Percentiles rank a stretch among this genome's conserved stretches.
Conservation (phyloP, 2,113 vertebrate species). For the Agelaius tricolor region DNA sequence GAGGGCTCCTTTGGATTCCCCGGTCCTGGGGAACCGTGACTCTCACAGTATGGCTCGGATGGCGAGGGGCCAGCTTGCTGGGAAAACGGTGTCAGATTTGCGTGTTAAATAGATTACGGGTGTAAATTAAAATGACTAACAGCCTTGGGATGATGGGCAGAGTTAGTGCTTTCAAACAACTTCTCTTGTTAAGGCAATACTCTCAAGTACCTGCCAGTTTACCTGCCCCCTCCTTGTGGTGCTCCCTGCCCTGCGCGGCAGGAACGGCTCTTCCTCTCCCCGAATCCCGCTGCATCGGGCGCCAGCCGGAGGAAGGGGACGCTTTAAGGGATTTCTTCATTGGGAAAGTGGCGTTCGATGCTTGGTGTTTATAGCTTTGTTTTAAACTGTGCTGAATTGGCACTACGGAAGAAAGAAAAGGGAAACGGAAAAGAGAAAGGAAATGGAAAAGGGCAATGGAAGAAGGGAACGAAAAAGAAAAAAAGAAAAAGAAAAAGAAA, state of each 20-base stretch:
- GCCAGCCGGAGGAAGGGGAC: not conserved
- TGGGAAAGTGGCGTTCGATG: not conserved
- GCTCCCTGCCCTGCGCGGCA: not conserved
- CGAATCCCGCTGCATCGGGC: not conserved
- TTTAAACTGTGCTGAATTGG: not conserved
- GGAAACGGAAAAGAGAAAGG: not conserved
- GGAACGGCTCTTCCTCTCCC: not conserved
- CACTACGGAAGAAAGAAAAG: fast-evolving
- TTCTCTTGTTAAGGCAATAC: not conserved
- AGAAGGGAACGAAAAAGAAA: fast-evolving
- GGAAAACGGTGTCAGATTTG: fast-evolving
- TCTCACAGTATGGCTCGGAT: fast-evolving
- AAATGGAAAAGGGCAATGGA: not conserved
- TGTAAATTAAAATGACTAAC: not conserved
- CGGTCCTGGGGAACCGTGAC: not conserved
- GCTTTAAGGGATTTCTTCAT: not conserved
- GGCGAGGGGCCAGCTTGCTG: not conserved
- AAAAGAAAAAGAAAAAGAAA: too few relatives aligned
- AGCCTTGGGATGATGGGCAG: not conserved
- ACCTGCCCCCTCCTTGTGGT: not conserved
- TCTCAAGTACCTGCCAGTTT: not conserved
- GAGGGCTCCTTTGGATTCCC: not conserved
- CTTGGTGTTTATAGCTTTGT: not conserved
- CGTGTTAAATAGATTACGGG: not conserved
- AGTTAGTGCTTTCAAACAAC: not conserved